Evolutionary conservation across 92 coral and sea anemone species (phyloP), one percentile per base, ranked within the genome.

Genomic region (Phenganax subtilis): DNA sequence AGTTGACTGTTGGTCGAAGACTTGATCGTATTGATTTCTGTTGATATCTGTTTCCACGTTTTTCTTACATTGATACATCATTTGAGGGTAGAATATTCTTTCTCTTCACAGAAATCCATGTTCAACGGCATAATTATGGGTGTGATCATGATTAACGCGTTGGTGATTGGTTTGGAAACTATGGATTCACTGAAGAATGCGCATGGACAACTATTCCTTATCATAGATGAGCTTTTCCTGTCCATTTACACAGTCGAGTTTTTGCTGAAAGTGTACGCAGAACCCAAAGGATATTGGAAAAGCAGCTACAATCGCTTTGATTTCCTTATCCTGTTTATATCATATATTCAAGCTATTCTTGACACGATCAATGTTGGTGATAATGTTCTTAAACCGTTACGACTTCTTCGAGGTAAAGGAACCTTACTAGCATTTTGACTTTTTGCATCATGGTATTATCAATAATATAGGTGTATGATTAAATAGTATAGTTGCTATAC

Each of bases 241-340:
- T 86, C 98, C 1, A 84, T 94, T 53, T 94, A 94, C 90, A 94
- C 98, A 59, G 90, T 94, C 88, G 98, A 94, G 80, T 94, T 92
- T 82, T 56, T 94, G 16, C 79, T 94, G 89, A 94, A 94, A 75
- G 62, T 94, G 55, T 94, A 94, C 75, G 96, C 98, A 5, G 98
- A 94, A 54, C 97, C 97, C 7, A 71, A 72, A 12, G 90, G 91
- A 9, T 94, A 94, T 81, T 94, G 98, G 98, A 88, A 87, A 70
- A 94, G 96, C 87, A 94, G 98, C 70, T 94, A 94, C 60, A 94
- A 94, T 71, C 89, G 87, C 30, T 94, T 94, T 84, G 98, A 94
- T 72, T 88, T 94, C 82, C 83, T 92, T 37, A 94, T 94, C 20
- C 83, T 94, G 75, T 85, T 86, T 15, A 90, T 93, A 59, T 94